A percentile compares a stretch with the other conserved stretches of the same genome.
phyloP scores from a whole-genome alignment of 2,888 invertebrate genomes.

The Colostygia pectinataria region DNA sequence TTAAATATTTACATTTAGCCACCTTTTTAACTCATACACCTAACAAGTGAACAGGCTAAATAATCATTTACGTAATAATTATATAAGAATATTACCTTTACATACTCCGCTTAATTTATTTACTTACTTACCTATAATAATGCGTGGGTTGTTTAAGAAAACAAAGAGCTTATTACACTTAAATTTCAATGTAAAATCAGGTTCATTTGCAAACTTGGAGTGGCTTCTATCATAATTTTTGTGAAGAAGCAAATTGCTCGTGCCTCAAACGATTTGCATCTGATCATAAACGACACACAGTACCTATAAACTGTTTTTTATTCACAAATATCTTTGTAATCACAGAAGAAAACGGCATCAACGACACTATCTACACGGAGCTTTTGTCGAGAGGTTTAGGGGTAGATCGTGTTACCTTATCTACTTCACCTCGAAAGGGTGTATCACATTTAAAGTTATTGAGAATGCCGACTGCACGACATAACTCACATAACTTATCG shows the following conservation, averaged over 20 bases:
- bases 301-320: constrained; percentile 43
- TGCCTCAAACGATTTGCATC: constrained; percentile 56
- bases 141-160: constrained; percentile 49
- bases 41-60: constrained; percentile 35
- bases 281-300: constrained; percentile 37
- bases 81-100: constrained; percentile 43
- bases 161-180: constrained; percentile 65
- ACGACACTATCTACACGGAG: constrained; percentile 5
- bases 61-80: no score
- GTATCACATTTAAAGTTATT: constrained; percentile 17
- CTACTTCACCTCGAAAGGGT: constrained; percentile 13
- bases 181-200: constrained; percentile 66
- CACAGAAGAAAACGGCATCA: constrained; percentile 24
- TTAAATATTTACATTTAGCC: constrained; percentile 28
- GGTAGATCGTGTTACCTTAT: constrained; percentile 21
- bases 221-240: constrained; percentile 60
- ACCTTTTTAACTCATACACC: constrained; percentile 35
- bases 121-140: constrained; percentile 38
- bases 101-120: constrained; percentile 41
- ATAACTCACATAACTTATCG: constrained; percentile 14
- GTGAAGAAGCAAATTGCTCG: constrained; percentile 46
- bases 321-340: constrained; percentile 37
- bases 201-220: constrained; percentile 61
- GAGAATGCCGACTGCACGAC: constrained; percentile 12
- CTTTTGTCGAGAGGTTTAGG: constrained; percentile 14